These are phyloP conservation scores for Crenuchus spilurus DNA, from an alignment of 2,797 vertebrate species.

Conservation along the genomic window DNA sequence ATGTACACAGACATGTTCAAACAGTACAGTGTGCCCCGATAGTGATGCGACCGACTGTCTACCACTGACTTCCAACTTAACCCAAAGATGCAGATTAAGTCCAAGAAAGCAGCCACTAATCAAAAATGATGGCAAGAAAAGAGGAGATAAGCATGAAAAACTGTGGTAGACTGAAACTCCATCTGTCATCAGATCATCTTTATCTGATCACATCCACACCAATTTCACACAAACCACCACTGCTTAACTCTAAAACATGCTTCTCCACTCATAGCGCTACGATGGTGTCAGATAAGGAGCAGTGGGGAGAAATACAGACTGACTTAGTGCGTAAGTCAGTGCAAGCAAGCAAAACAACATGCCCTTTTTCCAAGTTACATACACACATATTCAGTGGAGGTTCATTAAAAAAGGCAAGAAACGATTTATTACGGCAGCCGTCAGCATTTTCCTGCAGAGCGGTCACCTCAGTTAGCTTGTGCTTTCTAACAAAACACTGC, in stretches of 20 bases:
- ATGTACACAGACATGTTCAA: not conserved
- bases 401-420: conserved; percentile 32
- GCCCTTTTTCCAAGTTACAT: not conserved
- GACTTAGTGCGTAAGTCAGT: conserved; percentile 28
- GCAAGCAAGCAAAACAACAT: conserved; percentile 19
- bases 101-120: conserved; percentile 1
- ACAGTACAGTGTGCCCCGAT: conserved; percentile 18
- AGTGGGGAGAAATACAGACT: conserved; percentile 42
- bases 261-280: conserved; percentile 34
- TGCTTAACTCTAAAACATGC: conserved; percentile 61
- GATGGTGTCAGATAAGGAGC: conserved; percentile 55
- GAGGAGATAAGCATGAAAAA: not conserved
- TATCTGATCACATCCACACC: conserved; percentile 53
- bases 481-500: not conserved
- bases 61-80: conserved; percentile 10
- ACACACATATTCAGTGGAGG: conserved; percentile 11
- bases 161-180: conserved; percentile 37
- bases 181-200: conserved; percentile 38
- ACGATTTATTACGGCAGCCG: conserved; percentile 27
- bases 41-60: conserved; percentile 1
- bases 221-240: conserved; percentile 52
- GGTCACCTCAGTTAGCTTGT: not conserved
- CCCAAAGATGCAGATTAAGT: conserved; percentile 33
- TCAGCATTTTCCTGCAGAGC: conserved; percentile 8
- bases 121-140: conserved; percentile 20